Evolutionary conservation across 2,888 invertebrate genomes (phyloP), one percentile per base, ranked within the genome.

Genomic region (Lepeophtheirus nordmannii): DNA sequence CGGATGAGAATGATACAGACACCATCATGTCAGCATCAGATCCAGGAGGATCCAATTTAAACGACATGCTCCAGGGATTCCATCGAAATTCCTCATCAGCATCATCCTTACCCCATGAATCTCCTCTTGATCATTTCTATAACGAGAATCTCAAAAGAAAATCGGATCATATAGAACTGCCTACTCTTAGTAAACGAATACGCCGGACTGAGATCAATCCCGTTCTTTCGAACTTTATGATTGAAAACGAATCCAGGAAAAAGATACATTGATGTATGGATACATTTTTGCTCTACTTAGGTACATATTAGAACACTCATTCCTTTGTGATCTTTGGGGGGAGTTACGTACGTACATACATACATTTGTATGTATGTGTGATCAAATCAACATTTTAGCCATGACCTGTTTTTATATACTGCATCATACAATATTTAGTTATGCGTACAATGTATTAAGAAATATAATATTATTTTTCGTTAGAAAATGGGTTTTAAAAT

Each of bases 101-200:
- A 5, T 30, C 30, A 2, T 30, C 30, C 30, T 30, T 30, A 7
- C 30, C 30, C 30, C 30, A 7, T 5, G 30, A 30, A 30, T 7
- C 30, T 30, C 30, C 30, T 30, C n/a, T 5, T 1, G 8, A 17
- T 14, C 53, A 14, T 17, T 14, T 46, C 53, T 46, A 17, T 46
- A 46, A 14, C 14, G 53, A 46, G 17, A 46, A 17, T 17, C 53
- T 46, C 8, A 46, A 46, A 46, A 46, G 53, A 17, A 46, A 46
- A 46, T 46, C 53, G 53, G 53, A 46, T 46, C 53, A 46, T 46
- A 46, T 46, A 17, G 53, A 46, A 46, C 53, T 46, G 5, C 53
- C 53, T 17, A 46, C 53, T n/a, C 53, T 46, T 14, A 46, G 53
- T 17, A 46, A 46, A 46, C 53, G 53, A 17, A 46, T 46, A 46